phyloP scores from a whole-genome alignment of 1,140 invertebrate genomes.

The Bombus turneri region DNA sequence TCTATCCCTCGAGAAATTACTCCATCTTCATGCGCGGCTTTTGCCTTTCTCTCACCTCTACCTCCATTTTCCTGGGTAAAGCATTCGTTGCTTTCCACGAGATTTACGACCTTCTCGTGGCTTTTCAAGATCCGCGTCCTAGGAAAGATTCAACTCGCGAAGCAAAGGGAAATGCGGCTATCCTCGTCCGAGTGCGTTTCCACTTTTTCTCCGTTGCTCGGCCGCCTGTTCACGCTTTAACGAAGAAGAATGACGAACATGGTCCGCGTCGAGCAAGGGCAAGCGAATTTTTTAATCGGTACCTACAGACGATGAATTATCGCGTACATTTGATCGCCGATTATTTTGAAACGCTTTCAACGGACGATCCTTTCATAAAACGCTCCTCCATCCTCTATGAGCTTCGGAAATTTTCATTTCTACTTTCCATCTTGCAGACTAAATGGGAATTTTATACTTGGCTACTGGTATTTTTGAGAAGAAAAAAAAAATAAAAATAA shows the following conservation, averaged over 20 bases:
- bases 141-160: not conserved
- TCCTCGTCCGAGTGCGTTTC: not conserved
- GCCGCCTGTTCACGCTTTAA: constrained; percentile 3
- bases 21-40: constrained; percentile 36
- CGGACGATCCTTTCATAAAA: too few relatives aligned
- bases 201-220: not conserved
- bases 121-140: constrained; percentile 28
- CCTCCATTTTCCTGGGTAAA: constrained; percentile 1
- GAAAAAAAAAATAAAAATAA: too few relatives aligned
- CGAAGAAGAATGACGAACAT: constrained; percentile 36
- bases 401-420: not conserved
- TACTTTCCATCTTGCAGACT: not conserved
- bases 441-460: too few relatives aligned
- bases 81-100: constrained; percentile 37
- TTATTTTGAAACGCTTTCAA: not conserved
- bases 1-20: constrained; percentile 61
- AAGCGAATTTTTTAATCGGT: not conserved
- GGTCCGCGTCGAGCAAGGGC: not conserved
- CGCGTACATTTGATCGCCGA: not conserved
- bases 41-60: not conserved
- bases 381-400: not conserved
- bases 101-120: constrained; percentile 57
- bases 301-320: not conserved
- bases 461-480: not conserved
- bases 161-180: not conserved